Evolutionary conservation across 2,888 invertebrate species (phyloP), one percentile per base, ranked within the genome.

Genomic region (Drosophila tanythrix): DNA sequence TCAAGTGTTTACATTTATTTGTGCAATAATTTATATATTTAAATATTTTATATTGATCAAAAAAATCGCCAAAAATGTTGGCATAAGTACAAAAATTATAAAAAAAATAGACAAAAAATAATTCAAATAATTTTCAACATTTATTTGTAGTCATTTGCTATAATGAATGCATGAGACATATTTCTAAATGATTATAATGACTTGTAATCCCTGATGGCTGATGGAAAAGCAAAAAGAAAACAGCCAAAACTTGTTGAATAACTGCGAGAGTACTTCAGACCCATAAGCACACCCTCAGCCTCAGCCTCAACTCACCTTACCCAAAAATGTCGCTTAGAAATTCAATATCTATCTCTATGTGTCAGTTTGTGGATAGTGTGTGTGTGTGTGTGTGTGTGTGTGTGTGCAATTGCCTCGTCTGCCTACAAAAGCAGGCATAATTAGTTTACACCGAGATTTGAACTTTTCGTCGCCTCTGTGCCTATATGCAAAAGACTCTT

Each of bases 361-460:
- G 52, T 10, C 51, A 21, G 15, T 36, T 3, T 8, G 3, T 25
- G 25, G 3, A 25, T 13, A 13, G 33, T 63, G 53, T 10, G 46
- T 48, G 11, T 64, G 40, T 61, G 27, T 59, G 40, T 48, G 29
- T 31, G 50, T 55, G 46, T 36, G 55, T 36, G 52, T 55, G 25
- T 46, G 27, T 56, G 43, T 5, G 29, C 53, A 58, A 50, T 55
- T 70, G 63, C 56, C 46, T 68, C 63, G 73, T 68, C 82, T 81
- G 76, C 82, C 68, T 87, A 74, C 67, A 81, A 84, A 88, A 76
- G 89, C 79, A 73, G 72, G 74, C 70, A 74, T 84, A 83, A 84
- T 84, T 86, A 81, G 89, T 74, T 84, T 86, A 83, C 58, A 73
- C 69, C 58, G 69, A 79, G 89, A 86, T 84, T 84, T 88, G 74